Percentiles rank a stretch among this genome's conserved stretches.
These are phyloP conservation scores for Steatocranus sp. DNA, from an alignment of 2,797 vertebrate genomes.

Conservation along the genomic window DNA sequence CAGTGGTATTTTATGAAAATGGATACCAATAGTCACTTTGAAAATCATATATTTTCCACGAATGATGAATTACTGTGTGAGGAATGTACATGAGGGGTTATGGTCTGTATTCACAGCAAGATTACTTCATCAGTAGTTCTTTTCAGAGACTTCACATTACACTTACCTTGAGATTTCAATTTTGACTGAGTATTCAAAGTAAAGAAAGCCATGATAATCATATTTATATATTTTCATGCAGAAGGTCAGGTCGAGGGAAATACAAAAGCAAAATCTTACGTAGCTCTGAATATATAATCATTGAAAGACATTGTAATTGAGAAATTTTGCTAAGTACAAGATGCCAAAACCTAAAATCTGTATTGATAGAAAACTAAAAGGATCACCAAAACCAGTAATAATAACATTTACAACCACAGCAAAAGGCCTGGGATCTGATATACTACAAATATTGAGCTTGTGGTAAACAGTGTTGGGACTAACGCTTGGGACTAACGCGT, in stretches of 20 bases:
- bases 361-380: neutral
- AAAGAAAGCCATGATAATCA: neutral
- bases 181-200: neutral
- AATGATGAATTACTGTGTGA: neutral
- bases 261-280: neutral
- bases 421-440: neutral
- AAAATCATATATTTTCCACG: neutral
- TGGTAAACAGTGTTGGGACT: no score
- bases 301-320: neutral
- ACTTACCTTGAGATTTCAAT: slow-evolving; percentile 5
- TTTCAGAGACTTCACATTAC: neutral
- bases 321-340: neutral
- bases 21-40: neutral
- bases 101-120: neutral
- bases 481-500: no score
- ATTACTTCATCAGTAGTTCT: slow-evolving; percentile 4
- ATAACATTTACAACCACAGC: neutral
- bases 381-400: neutral
- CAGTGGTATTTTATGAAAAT: neutral
- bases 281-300: neutral
- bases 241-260: neutral
- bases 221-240: neutral
- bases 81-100: neutral
- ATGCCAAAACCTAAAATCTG: neutral
- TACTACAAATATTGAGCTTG: neutral